Evolutionary conservation across 2,113 vertebrate species (phyloP), one percentile per base, ranked within the genome.

Genomic region (Pogonocichla stellata): DNA sequence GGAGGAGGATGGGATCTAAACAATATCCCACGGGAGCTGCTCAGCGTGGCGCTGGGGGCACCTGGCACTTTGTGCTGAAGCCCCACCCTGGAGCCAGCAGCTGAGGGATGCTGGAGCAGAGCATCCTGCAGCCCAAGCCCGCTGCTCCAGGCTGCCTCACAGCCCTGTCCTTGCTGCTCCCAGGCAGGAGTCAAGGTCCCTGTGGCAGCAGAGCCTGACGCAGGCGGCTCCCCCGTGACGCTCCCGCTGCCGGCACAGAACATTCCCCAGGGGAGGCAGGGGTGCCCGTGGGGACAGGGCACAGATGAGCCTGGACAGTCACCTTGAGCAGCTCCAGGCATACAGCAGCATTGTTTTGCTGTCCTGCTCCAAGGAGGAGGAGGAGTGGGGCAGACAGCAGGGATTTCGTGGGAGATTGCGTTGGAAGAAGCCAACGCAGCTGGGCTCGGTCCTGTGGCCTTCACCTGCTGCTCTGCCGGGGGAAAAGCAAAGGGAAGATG

Each of bases 161-260:
- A 87, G 71, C 89, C 62, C 85, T 33, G 75, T 60, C 84, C 90
- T 88, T 25, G 60, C 70, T 4, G 22, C 74, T 97, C 96, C 87
- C 95, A 91, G 65, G 47, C 86, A 87, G 88, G 57, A 96, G 89
- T 93, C 97, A 97, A 98, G 97, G 97, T 81, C 96, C 17, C 54
- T 0, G 6, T 3, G 36, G 95, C 86, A 84, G 93, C 14, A 65
- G 80, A 33, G 62, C 60, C 92, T 97, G 97, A 98, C 93, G 96
- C 96, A 97, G 95, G 92, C 96, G 42, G 62, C 88, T 92, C 71
- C 77, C 67, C 48, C 13, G 3, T 89, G 91, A 92, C 90, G 93
- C 93, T 94, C 50, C 95, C n/a, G 50, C 6, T 10, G 50, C 90
- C 0, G 66, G 97, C 64, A 97, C 96, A 69, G 96, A 88, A 95